These are phyloP conservation scores for Pseudoatta argentina DNA, from an alignment of 1,140 invertebrate species.

Conservation along the genomic window DNA sequence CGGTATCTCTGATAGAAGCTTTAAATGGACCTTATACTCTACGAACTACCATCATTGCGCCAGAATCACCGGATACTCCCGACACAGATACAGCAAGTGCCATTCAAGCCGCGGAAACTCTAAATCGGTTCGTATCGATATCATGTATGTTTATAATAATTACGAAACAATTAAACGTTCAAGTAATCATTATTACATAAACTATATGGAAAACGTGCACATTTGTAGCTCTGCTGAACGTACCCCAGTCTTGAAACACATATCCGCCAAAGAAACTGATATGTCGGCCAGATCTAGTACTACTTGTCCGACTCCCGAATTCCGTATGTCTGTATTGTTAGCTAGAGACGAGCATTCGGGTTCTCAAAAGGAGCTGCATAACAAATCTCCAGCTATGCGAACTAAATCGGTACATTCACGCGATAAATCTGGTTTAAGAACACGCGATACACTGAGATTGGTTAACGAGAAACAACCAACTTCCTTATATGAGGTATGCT, in stretches of 20 bases:
- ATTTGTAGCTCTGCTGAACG: slow-evolving; percentile 82
- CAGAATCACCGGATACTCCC: slow-evolving; percentile 86
- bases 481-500: slow-evolving; percentile 86
- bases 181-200: not conserved
- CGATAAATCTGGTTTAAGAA: slow-evolving; percentile 82
- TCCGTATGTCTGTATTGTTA: slow-evolving; percentile 91
- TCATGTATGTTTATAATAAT: not conserved
- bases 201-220: not conserved
- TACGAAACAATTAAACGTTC: not conserved
- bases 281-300: slow-evolving; percentile 80
- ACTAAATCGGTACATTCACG: slow-evolving; percentile 83
- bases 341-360: slow-evolving; percentile 88
- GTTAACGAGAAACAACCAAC: slow-evolving; percentile 87
- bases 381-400: slow-evolving; percentile 81
- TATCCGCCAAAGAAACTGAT: slow-evolving; percentile 81
- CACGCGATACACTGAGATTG: slow-evolving; percentile 87
- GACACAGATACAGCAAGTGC: slow-evolving; percentile 88
- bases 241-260: slow-evolving; percentile 81
- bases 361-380: slow-evolving; percentile 83
- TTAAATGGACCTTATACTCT: slow-evolving; percentile 96
- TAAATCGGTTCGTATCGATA: slow-evolving; percentile 87
- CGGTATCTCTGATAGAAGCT: slow-evolving; percentile 98
- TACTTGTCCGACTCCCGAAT: slow-evolving; percentile 86
- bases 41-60: slow-evolving; percentile 87
- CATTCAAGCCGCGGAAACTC: slow-evolving; percentile 89